Base-by-base conservation (phyloP, 2,888 invertebrate species). In the Automeris io region DNA sequence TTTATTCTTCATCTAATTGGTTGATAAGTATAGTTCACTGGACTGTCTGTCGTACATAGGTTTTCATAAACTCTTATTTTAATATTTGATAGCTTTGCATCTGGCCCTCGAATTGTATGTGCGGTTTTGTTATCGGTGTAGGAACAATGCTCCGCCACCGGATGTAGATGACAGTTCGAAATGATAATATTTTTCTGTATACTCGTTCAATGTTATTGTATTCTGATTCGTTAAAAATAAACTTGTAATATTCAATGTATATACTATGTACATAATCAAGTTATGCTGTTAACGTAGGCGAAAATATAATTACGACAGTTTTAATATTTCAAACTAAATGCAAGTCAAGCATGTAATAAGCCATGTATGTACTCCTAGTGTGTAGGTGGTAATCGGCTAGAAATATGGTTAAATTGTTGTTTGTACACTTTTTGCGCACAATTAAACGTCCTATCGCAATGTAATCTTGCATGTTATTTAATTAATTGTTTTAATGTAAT, bases 71-170 rank as follows among this genome's bases (percentile, higher is more conserved):
- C 19, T 19, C 18, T 18, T 16, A 16, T 29, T 16, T 29, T 16
- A 29, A 29, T n/a, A 29, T 26, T 8, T 16, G 16, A 16, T 8
- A 3, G 16, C 8, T 29, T n/a, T n/a, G n/a, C n/a, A n/a, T n/a
- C n/a, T 5, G 16, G 34, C n/a, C 21, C 34, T 33, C 19, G 37
- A 22, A 18, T 23, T 7, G n/a, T 18, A 25, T 43, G 39, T 35
- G 35, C 37, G 37, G 32, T 44, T 45, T 48, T 42, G 42, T 57
- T 63, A 62, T 62, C 61, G 40, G 38, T 39, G 39, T 41, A 45
- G 55, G 57, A 55, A 63, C 53, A 58, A 59, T 53, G 43, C 46
- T 24, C 36, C 34, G 43, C 34, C 45, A 43, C 45, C 58, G 60
- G 61, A 59, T 52, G 54, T 51, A 37, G 46, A 37, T 37, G 49